Base-by-base conservation (phyloP, 1,140 invertebrate species). In the Cephus cinctus region DNA sequence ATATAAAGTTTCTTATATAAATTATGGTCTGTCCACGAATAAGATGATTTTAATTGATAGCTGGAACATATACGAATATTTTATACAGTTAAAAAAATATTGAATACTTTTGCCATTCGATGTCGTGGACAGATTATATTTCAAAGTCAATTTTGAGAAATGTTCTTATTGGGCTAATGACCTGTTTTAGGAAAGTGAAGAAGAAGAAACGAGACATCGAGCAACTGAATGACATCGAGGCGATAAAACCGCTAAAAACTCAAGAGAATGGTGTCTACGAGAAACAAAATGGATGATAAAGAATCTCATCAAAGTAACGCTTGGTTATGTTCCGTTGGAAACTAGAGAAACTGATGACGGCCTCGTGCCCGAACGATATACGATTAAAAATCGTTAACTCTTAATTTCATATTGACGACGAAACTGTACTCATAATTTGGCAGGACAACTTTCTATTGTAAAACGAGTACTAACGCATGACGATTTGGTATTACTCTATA, bases 201-300 rank as follows among this genome's bases (percentile, higher is more conserved):
- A 55, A 48, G 27, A 51, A 47, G 9, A 63, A 57, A 9, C 22
- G 63, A 15, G 64, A 71, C 22, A 43, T 58, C 18, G 56, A 64
- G 14, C 59, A 61, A 23, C 4, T 63, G 20, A 65, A 56, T 14
- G 60, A 67, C 2, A 36, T 63, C 6, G 70, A 68, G 12, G 43
- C 62, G 27, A 55, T 68, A 53, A 68, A 69, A 41, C 57, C 59
- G 12, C 22, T 71, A n/a, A 70, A 69, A 15, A 44, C 59, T 2
- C 54, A 57, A 23, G 69, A 69, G 35, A 72, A 71, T 23, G 68
- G 69, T 15, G 47, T 72, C 3, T 59, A 70, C 20, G 69, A 70
- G 27, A 72, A 72, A 32, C 67, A 72, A 39, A 72, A 69, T 22
- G 65, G 50, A 59, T 59, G 50, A 59, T 50, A 41, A n/a, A 6